Evolutionary conservation across 2,888 invertebrate species (phyloP).

Genomic region (Dicycla oo): DNA sequence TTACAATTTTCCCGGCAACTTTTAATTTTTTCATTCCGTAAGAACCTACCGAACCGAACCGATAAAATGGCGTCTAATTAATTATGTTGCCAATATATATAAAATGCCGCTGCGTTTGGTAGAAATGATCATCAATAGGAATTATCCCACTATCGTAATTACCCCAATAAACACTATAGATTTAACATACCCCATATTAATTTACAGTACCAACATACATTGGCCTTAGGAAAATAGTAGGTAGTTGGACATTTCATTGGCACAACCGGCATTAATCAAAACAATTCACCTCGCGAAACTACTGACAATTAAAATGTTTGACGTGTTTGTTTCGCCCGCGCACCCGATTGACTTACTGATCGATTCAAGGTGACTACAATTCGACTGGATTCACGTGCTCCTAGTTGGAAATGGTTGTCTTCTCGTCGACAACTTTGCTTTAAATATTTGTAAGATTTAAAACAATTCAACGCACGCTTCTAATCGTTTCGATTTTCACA

Average conservation of each 20-base stretch:
- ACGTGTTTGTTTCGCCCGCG: conserved; percentile 58
- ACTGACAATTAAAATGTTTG: conserved; percentile 64
- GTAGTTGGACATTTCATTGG: conserved; percentile 16
- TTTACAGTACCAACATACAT: background rate
- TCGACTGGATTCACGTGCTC: conserved; percentile 67
- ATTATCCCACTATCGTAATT: no score
- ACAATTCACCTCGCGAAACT: conserved; percentile 42
- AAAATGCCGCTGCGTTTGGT: no score
- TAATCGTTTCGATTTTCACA: background rate
- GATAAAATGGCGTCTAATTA: no score
- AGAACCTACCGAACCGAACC: no score
- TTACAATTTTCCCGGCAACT: no score
- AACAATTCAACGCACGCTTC: background rate
- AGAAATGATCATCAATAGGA: no score
- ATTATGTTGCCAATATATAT: no score
- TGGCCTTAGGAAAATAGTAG: conserved; percentile 8
- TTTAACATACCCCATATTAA: background rate
- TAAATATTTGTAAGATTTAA: conserved; percentile 4
- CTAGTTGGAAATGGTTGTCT: conserved; percentile 1
- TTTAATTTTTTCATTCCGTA: no score
- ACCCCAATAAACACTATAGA: no score
- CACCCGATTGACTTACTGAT: conserved; percentile 55
- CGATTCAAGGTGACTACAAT: conserved; percentile 75
- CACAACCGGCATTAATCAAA: conserved; percentile 48
- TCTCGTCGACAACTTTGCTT: background rate